Conservation (phyloP, 2,113 vertebrate species). For the Periophthalmus modestus region DNA sequence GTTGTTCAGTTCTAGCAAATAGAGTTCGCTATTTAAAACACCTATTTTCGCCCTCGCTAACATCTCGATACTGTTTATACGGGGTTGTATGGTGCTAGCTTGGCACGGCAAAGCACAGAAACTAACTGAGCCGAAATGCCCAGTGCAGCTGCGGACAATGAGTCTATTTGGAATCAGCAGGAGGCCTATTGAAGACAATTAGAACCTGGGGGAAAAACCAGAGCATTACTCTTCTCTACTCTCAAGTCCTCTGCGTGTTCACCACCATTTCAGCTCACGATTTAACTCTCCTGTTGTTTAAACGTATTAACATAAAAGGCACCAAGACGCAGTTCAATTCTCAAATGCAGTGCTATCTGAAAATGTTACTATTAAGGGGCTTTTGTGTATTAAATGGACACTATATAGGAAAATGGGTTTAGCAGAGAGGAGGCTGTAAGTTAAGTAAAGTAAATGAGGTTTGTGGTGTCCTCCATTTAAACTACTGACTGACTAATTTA, state of each 20-base stretch:
- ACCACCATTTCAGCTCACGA: conserved; percentile 24
- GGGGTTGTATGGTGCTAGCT: conserved; percentile 18
- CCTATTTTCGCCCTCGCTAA: no score
- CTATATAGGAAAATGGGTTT: neutral
- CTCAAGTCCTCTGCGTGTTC: conserved; percentile 39
- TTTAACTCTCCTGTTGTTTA: conserved; percentile 27
- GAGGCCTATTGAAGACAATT: conserved; percentile 66
- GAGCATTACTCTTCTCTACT: conserved; percentile 45
- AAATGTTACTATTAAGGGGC: neutral
- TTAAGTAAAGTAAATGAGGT: neutral
- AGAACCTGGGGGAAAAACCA: conserved; percentile 58
- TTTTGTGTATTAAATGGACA: neutral
- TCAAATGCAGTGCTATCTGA: neutral
- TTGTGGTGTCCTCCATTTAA: neutral
- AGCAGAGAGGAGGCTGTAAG: neutral
- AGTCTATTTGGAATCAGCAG: conserved; percentile 62
- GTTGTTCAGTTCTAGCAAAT: no score
- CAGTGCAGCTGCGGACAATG: conserved; percentile 62
- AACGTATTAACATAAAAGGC: conserved; percentile 18
- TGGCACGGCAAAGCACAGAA: conserved; percentile 38
- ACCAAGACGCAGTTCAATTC: neutral
- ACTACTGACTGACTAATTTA: neutral
- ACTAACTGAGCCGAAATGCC: conserved; percentile 61
- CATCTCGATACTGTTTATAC: neutral
- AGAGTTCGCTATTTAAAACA: no score